Conservation (phyloP, 2,797 vertebrate genomes). For the Amblyopsis hoosieri region DNA sequence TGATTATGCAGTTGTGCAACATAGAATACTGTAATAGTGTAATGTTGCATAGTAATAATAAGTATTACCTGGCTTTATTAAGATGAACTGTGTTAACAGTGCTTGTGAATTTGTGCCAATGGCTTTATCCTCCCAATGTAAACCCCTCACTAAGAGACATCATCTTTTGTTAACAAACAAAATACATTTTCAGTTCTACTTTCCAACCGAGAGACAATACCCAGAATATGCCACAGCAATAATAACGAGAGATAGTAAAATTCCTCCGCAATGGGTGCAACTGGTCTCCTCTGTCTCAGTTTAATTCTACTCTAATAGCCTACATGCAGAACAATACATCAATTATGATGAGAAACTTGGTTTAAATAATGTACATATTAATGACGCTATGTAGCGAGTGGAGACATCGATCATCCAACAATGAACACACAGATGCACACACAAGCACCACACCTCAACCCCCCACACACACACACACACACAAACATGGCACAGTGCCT, state of each 20-base stretch:
- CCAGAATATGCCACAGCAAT: too few species aligned
- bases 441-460: neutral
- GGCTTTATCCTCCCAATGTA: too few species aligned
- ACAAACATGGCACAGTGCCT: neutral
- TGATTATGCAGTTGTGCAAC: too few species aligned
- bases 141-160: neutral
- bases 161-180: neutral
- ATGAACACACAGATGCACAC: slow-evolving; percentile 6
- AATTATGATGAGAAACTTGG: slow-evolving; percentile 22
- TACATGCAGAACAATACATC: slow-evolving; percentile 39
- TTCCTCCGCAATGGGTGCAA: too few species aligned
- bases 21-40: too few species aligned
- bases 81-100: too few species aligned
- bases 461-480: slow-evolving; percentile 1
- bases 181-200: slow-evolving; percentile 11
- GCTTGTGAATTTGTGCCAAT: too few species aligned
- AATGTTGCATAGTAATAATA: too few species aligned
- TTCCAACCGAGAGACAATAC: slow-evolving; percentile 4
- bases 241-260: too few species aligned
- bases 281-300: slow-evolving; percentile 13
- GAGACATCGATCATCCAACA: slow-evolving; percentile 37
- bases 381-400: slow-evolving; percentile 39
- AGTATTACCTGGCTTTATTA: too few species aligned
- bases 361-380: slow-evolving; percentile 62
- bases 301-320: slow-evolving; percentile 28